Evolutionary conservation across 2,797 vertebrate genomes (phyloP).

Genomic region (Mallotus villosus): DNA sequence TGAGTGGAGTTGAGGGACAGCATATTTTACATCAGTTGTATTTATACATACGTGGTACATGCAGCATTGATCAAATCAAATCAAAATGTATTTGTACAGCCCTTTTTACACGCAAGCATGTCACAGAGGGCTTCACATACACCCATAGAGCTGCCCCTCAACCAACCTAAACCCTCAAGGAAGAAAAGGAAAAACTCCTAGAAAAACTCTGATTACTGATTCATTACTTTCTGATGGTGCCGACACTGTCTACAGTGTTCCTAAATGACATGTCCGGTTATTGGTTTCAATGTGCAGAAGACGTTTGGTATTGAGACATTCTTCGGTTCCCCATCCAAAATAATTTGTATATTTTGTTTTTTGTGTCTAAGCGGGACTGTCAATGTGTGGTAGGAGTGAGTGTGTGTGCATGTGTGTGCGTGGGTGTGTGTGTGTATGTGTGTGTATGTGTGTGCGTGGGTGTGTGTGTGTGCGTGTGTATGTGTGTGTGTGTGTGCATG

Average conservation of each 20-base stretch:
- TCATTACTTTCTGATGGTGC: background rate
- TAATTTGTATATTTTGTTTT: background rate
- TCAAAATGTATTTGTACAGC: no score
- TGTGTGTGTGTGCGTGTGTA: slow-evolving; percentile 8
- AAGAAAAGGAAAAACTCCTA: no score
- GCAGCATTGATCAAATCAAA: no score
- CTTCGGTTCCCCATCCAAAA: background rate
- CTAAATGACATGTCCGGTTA: background rate
- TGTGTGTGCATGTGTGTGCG: slow-evolving; percentile 10
- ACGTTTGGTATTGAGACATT: background rate
- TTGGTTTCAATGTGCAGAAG: background rate
- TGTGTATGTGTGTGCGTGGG: slow-evolving; percentile 10
- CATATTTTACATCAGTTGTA: background rate
- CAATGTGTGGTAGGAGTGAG: background rate
- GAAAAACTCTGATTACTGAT: no score
- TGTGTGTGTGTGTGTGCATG: background rate
- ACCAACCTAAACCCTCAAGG: no score
- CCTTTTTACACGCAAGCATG: no score
- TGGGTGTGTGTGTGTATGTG: slow-evolving; percentile 10
- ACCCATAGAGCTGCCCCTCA: no score
- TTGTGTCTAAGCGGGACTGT: background rate
- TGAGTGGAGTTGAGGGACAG: background rate
- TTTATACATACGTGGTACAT: background rate
- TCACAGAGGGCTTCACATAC: no score
- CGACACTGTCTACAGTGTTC: background rate